Percentiles rank a stretch among this genome's conserved stretches.
Evolutionary conservation across 2,797 vertebrate species (phyloP).

Genomic region (Coccyzus lansbergi): DNA sequence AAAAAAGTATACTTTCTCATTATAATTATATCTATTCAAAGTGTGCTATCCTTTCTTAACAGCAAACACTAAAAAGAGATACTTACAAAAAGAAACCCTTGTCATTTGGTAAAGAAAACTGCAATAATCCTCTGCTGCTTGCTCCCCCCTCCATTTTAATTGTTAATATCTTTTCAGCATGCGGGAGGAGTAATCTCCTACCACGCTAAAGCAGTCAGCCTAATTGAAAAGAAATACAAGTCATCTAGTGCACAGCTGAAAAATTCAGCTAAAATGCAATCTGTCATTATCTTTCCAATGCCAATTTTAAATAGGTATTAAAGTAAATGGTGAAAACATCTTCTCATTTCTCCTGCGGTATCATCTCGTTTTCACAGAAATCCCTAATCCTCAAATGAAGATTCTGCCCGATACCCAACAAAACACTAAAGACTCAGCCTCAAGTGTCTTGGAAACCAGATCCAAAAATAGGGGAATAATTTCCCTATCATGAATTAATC

Average conservation of each 20-base stretch:
- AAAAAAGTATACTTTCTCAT: not conserved
- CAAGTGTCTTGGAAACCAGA: slow-evolving; percentile 54
- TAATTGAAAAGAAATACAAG: slow-evolving; percentile 74
- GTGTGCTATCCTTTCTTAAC: not conserved
- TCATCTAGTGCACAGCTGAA: slow-evolving; percentile 56
- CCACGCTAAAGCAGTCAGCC: slow-evolving; percentile 50
- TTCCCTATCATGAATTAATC: slow-evolving; percentile 74
- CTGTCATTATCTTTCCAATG: slow-evolving; percentile 65
- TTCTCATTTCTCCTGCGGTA: slow-evolving; percentile 56
- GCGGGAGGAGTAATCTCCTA: slow-evolving; percentile 46
- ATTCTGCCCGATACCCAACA: slow-evolving; percentile 51
- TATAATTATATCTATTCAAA: not conserved
- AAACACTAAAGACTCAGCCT: slow-evolving; percentile 54
- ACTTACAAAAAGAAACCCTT: slow-evolving; percentile 8
- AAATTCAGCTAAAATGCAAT: slow-evolving; percentile 59
- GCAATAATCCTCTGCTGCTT: slow-evolving; percentile 11
- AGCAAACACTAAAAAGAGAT: slow-evolving; percentile 35
- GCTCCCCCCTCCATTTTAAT: slow-evolving; percentile 38
- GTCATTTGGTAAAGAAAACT: slow-evolving; percentile 25
- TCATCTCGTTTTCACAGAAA: slow-evolving; percentile 32
- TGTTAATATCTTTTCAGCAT: slow-evolving; percentile 66
- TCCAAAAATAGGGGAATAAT: slow-evolving; percentile 70
- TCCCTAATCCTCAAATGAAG: slow-evolving; percentile 66
- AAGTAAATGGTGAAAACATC: slow-evolving; percentile 53
- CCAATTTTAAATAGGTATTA: slow-evolving; percentile 69